Evolutionary conservation across 2,888 invertebrate species (phyloP).

Genomic region (Hymenopus coronatus): DNA sequence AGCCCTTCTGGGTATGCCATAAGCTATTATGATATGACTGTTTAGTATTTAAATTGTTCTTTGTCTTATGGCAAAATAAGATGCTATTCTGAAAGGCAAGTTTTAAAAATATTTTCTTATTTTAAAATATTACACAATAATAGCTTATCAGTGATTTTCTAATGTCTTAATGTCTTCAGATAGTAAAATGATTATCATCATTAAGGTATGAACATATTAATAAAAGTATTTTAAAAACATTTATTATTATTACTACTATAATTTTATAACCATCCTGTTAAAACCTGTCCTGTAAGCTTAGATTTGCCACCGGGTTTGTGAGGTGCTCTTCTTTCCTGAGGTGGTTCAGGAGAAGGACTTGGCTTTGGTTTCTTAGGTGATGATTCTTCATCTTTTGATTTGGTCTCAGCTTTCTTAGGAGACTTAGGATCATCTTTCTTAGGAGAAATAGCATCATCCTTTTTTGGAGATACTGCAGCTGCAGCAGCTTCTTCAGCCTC

Average conservation of each 20-base stretch:
- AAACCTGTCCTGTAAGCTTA: constrained; percentile 68
- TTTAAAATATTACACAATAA: too few relatives aligned
- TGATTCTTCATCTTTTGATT: background rate
- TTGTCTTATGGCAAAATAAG: too few relatives aligned
- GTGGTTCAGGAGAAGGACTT: background rate
- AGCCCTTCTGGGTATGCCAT: too few relatives aligned
- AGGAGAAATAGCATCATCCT: background rate
- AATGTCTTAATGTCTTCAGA: too few relatives aligned
- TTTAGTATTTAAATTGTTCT: too few relatives aligned
- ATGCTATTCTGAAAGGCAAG: too few relatives aligned
- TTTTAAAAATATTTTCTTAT: too few relatives aligned
- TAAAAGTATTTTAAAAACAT: background rate
- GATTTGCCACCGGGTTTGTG: constrained; percentile 61
- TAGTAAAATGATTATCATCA: too few relatives aligned
- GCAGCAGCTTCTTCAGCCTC: constrained; percentile 49
- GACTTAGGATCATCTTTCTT: background rate
- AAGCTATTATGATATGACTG: too few relatives aligned
- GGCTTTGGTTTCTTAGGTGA: background rate
- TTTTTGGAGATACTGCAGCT: background rate
- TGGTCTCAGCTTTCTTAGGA: background rate
- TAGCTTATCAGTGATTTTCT: too few relatives aligned
- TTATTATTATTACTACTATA: background rate
- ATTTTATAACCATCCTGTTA: constrained; percentile 69
- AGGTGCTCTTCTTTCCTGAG: constrained; percentile 40
- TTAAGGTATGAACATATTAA: too few relatives aligned